Evolutionary conservation across 1,140 invertebrate genomes (phyloP), one percentile per base, ranked within the genome.

Genomic region (Neodiprion virginianus): DNA sequence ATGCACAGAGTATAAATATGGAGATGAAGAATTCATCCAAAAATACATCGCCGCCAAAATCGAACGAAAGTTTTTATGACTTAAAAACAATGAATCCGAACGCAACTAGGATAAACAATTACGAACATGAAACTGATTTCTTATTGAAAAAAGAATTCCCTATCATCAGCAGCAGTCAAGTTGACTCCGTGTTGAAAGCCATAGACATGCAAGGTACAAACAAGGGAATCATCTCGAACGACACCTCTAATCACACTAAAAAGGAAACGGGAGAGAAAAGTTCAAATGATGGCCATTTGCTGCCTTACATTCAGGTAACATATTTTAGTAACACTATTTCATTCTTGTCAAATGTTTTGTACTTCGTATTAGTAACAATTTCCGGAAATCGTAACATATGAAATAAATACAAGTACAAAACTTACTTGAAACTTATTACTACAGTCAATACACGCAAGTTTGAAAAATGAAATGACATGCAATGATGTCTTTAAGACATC

Each of bases 101-200:
- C 12, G 67, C 67, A 21, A 69, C 9, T 21, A 69, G 23, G 21
- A 4, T 61, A 17, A 61, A 61, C 53, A 61, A 61, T 17, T 12
- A 61, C 11, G 67, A 69, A 17, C 40, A 21, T 11, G 40, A 69
- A 69, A 69, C 11, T 0, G 67, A 69, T 23, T 47, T 69, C 21
- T 23, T 69, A 12, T 12, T 69, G 67, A 69, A 69, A 69, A 47
- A 69, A 14, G 67, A 69, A 69, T 53, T 76, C 9, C 75, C 75
- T 12, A 61, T 72, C 50, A 76, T 76, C 10, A 73, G 72, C 48
- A 67, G 72, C 48, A 76, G 75, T 50, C 75, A 76, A 71, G 72
- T 76, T 61, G 72, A 53, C 7, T 76, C 75, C 61, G 72, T 76
- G 67, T 47, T 76, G 21, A 71, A 53, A 50, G 72, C 72, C n/a